These are phyloP conservation scores for Dallia pectoralis DNA, from an alignment of 2,797 vertebrate species.

Conservation along the genomic window DNA sequence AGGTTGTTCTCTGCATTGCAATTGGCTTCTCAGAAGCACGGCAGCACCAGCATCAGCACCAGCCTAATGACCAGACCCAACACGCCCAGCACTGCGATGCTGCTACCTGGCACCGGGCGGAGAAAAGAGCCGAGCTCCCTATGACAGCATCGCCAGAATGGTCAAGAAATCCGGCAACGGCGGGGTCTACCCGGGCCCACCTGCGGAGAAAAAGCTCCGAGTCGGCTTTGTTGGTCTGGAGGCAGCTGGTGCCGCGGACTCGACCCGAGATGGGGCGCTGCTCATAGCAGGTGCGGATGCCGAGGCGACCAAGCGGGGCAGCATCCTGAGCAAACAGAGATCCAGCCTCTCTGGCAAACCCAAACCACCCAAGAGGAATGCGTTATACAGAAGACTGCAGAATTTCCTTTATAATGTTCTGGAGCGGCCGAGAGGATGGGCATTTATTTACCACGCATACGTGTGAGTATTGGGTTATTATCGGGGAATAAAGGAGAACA, in stretches of 20 bases:
- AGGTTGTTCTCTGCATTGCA: constrained; percentile 11
- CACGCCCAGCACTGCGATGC: constrained; percentile 3
- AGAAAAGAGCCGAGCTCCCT: not conserved
- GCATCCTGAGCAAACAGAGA: constrained; percentile 86
- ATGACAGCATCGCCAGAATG: constrained; percentile 66
- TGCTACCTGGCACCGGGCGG: not conserved
- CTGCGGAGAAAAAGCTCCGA: constrained; percentile 93
- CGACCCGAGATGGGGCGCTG: constrained; percentile 88
- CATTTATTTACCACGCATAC: constrained; percentile 96
- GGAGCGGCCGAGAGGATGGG: constrained; percentile 95
- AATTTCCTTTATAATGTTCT: constrained; percentile 97
- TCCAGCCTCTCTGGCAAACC: constrained; percentile 83
- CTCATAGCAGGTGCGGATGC: constrained; percentile 82
- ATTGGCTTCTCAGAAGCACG: constrained; percentile 14
- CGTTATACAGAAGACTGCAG: constrained; percentile 92
- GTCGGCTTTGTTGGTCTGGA: constrained; percentile 96
- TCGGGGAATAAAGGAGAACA: not conserved
- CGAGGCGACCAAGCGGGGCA: constrained; percentile 78
- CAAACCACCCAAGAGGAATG: constrained; percentile 90
- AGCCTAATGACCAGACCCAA: not conserved
- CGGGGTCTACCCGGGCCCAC: constrained; percentile 87
- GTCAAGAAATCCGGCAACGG: constrained; percentile 95
- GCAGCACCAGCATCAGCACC: not conserved
- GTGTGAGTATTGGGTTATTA: constrained; percentile 77
- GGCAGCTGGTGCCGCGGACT: constrained; percentile 84